A percentile compares a stretch with the other conserved stretches of the same genome.
These are phyloP conservation scores for Lamellibrachia columna DNA, from an alignment of 2,888 invertebrate species.

Conservation along the genomic window DNA sequence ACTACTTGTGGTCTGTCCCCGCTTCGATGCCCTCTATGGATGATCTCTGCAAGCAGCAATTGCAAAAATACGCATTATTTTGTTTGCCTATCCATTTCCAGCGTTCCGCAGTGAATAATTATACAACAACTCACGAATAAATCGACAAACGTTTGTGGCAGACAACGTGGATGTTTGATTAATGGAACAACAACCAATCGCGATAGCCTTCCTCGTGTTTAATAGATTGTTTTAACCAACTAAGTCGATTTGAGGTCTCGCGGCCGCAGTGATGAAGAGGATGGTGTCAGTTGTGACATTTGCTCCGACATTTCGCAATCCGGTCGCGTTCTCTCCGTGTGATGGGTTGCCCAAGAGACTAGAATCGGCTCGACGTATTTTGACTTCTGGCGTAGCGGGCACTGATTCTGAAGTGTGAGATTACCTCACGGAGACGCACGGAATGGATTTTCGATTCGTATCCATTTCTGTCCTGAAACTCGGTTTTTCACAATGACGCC, in stretches of 20 bases:
- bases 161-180: no score
- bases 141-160: no score
- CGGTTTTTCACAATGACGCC: neutral
- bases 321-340: neutral
- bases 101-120: no score
- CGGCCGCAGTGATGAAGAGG: neutral
- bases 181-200: no score
- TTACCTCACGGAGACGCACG: neutral
- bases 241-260: neutral
- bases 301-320: neutral
- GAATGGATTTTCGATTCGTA: neutral
- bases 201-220: no score
- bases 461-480: neutral
- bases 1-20: no score
- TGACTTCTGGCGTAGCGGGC: neutral
- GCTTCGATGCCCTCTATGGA: no score
- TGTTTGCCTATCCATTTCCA: no score
- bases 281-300: neutral
- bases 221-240: no score
- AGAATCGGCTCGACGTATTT: neutral
- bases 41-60: no score
- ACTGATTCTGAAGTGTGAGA: neutral
- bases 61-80: no score
- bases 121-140: no score
- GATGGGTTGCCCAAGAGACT: neutral